Base-by-base conservation (phyloP, 2,797 vertebrate species). In the Pteropus rufus region DNA sequence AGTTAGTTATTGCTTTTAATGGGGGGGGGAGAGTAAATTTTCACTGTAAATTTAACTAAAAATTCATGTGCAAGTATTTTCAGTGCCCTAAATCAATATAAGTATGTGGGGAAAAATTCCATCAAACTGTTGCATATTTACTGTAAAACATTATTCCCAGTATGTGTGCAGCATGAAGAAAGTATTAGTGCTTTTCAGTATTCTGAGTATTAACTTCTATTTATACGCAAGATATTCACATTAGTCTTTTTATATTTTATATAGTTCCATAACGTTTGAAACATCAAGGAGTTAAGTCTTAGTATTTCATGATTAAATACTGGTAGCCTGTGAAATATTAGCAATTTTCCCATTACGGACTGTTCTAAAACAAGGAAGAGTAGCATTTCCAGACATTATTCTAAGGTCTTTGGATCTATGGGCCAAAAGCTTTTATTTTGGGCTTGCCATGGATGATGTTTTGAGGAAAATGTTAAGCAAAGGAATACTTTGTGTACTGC, bases 151-250 rank as follows among this genome's bases (percentile, higher is more conserved):
- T 91, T 19, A 73, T 90, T 96, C 39, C 64, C 52, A 95, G 67
- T 97, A 97, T 93, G 70, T 93, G 85, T 60, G 21, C 56, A 95
- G 98, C 98, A 98, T 98, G 98, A 96, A 91, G 80, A 97, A 96
- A 96, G 94, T 81, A 44, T 91, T 93, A 93, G 93, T 95, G 79
- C 39, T 92, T 39, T 85, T 96, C 97, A 97, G 94, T 98, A 62
- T 98, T 97, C 75, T 85, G 69, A 96, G 77, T 97, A 58, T 96
- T 96, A 96, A 97, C 65, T 82, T 89, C 91, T 93, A 64, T 92
- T 92, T 90, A 64, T 54, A 19, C 60, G 93, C 49, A 91, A 91
- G 19, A 87, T 83, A 91, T 95, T 96, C 89, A 95, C 87, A 85
- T 95, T 84, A 67, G 87, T 98, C 84, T 96, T 95, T 97, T 95